Base-by-base conservation (phyloP, 2,797 vertebrate genomes). In the Cetoscarus ocellatus region DNA sequence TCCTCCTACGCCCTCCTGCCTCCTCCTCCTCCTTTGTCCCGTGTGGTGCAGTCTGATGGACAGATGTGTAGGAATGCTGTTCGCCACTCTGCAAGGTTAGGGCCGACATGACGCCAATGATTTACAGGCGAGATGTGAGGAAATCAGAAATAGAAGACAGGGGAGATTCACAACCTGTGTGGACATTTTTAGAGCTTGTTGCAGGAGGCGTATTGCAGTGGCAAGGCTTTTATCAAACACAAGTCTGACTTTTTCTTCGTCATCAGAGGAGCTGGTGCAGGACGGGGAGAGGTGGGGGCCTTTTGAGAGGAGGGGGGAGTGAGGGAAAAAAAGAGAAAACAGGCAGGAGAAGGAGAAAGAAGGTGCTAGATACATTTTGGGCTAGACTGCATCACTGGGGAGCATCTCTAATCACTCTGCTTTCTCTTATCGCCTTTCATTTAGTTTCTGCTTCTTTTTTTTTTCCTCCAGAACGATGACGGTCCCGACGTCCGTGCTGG, bases 401-500 rank as follows among this genome's bases (percentile, higher is more conserved):
- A 53, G 77, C 71, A 75, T 39, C 70, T 75, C 59, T 52, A 57
- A 69, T 44, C 68, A 57, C 13, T 87, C 59, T 54, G 62, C 18
- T 63, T 42, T 70, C 50, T 58, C 42, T 34, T 70, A 19, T 34
- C 66, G 62, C 6, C 17, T 67, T 40, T 67, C 48, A 62, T 12
- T 64, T 38, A 36, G 5, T 61, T 14, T 70, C 34, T 49, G 40
- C 63, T 67, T 69, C 0, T 50, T 52, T 69, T 1, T 50, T 50
- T 67, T 27, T 15, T 66, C 42, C 6, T 15, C 27, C 91, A 98
- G 98, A 97, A 94, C 14, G 98, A 99, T 0, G 98, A 99, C 0
- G 98, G 98, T 14, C 98, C 98, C 0, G 98, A 99, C 40, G 98
- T 99, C 6, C 96, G 98, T 2, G 98, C 97, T 0, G 98, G 98